Conservation (phyloP, 2,888 invertebrate species). For the Plagodis dolabraria region DNA sequence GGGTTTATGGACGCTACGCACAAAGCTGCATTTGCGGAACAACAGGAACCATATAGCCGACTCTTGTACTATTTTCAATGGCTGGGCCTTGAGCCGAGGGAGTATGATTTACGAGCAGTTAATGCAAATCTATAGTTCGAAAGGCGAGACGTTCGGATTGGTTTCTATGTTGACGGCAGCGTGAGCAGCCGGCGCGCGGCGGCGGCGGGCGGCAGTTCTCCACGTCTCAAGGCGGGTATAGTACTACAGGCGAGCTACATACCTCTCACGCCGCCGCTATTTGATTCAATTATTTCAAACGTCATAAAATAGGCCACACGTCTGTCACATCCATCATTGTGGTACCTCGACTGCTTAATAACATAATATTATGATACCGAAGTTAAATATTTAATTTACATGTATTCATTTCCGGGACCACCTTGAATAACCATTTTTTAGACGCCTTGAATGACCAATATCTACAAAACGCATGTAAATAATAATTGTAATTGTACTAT, state of each 20-base stretch:
- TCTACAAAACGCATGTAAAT: too few relatives aligned
- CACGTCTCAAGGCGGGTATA: too few relatives aligned
- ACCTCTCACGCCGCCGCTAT: conserved; percentile 51
- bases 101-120: conserved; percentile 75
- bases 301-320: conserved; percentile 54
- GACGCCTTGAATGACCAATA: conserved; percentile 2
- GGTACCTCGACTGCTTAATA: conserved; percentile 33
- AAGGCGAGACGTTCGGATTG: conserved; percentile 44
- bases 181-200: conserved; percentile 38
- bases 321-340: conserved; percentile 56
- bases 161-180: conserved; percentile 48
- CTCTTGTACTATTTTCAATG: conserved; percentile 37
- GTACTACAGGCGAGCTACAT: too few relatives aligned
- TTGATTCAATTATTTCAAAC: conserved; percentile 62
- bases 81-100: conserved; percentile 47
- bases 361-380: conserved; percentile 29
- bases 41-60: conserved; percentile 53
- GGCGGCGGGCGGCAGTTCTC: conserved; percentile 43
- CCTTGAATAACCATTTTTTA: conserved; percentile 15
- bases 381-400: conserved; percentile 27
- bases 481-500: too few relatives aligned
- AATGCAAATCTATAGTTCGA: conserved; percentile 73
- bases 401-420: conserved; percentile 35
- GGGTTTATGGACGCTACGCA: conserved; percentile 58
- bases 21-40: conserved; percentile 70